A percentile compares a stretch with the other conserved stretches of the same genome.
These are phyloP conservation scores for Lepas anatifera DNA, from an alignment of 2,888 invertebrate genomes.

Conservation along the genomic window DNA sequence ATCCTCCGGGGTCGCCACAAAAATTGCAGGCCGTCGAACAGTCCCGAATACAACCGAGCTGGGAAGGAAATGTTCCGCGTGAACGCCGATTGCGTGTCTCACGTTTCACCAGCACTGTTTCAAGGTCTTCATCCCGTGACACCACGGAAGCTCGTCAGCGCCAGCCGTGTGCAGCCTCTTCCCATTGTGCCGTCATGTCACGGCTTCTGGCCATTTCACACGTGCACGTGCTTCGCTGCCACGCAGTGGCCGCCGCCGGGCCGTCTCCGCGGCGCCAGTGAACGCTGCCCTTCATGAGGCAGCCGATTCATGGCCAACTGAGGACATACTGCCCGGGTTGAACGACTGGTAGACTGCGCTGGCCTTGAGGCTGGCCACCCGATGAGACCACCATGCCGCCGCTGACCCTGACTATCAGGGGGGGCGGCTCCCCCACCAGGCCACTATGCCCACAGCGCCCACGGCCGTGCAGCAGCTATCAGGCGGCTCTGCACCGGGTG, in stretches of 20 bases:
- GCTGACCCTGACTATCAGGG: not conserved
- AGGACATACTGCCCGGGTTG: constrained; percentile 5
- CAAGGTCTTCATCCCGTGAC: not conserved
- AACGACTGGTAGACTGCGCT: not conserved
- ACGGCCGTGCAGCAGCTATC: too few species aligned
- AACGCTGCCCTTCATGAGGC: constrained; percentile 26
- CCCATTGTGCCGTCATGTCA: not conserved
- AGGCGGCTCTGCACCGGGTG: too few species aligned
- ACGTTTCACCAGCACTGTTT: too few species aligned
- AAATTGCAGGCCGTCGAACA: too few species aligned
- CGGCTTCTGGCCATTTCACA: too few species aligned
- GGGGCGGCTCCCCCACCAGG: too few species aligned
- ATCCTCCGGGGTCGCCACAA: too few species aligned
- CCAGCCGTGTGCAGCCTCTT: not conserved
- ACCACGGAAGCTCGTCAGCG: not conserved
- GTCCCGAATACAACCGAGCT: too few species aligned
- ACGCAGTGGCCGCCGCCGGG: constrained; percentile 26
- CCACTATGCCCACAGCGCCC: too few species aligned
- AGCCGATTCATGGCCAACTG: constrained; percentile 24
- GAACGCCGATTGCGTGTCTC: too few species aligned
- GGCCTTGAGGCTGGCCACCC: not conserved
- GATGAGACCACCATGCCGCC: not conserved
- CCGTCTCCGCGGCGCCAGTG: constrained; percentile 19
- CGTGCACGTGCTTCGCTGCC: too few species aligned
- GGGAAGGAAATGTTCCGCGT: too few species aligned